Evolutionary conservation across 2,888 invertebrate species (phyloP), one percentile per base, ranked within the genome.

Genomic region (Cyrtodaria siliqua): DNA sequence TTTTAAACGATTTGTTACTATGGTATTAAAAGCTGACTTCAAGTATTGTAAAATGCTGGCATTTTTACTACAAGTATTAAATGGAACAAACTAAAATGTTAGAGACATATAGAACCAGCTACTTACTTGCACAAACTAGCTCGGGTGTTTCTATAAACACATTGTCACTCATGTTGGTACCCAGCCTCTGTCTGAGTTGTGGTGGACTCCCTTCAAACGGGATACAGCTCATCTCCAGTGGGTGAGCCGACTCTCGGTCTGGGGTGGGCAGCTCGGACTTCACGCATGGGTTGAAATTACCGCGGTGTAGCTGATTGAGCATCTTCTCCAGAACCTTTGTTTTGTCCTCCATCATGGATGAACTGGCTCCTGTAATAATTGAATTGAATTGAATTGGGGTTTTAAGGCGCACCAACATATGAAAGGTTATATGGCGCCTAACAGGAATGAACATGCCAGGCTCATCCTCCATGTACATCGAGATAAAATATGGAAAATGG

Each of bases 311-410:
- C 56, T 90, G 89, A 53, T 84, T 75, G 12, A 91, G 75, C 26
- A 91, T 84, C 33, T 80, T 79, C 47, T 91, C 90, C 24, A 90
- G 49, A 0, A 90, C 69, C 61, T 83, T 86, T 18, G 78, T 83
- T 50, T 79, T 83, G 16, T 87, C 86, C 47, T 88, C 88, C 57
- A 87, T 40, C 64, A 90, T 86, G 2, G 90, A 91, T 42, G 90
- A 91, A 57, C 89, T 89, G 4, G 90, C 89, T 42, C 82, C 91
- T 90, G 73, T 2, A 69, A n/a, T n/a, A n/a, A n/a, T n/a, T n/a
- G n/a, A n/a, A n/a, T n/a, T n/a, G n/a, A n/a, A n/a, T n/a, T n/a
- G n/a, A n/a, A n/a, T n/a, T n/a, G n/a, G n/a, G n/a, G n/a, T n/a
- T n/a, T n/a, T n/a, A n/a, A n/a, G n/a, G n/a, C n/a, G n/a, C n/a